These are phyloP conservation scores for Geodia barretti DNA, from an alignment of 37 sponge, comb jelly and placozoan species.

Conservation along the genomic window DNA sequence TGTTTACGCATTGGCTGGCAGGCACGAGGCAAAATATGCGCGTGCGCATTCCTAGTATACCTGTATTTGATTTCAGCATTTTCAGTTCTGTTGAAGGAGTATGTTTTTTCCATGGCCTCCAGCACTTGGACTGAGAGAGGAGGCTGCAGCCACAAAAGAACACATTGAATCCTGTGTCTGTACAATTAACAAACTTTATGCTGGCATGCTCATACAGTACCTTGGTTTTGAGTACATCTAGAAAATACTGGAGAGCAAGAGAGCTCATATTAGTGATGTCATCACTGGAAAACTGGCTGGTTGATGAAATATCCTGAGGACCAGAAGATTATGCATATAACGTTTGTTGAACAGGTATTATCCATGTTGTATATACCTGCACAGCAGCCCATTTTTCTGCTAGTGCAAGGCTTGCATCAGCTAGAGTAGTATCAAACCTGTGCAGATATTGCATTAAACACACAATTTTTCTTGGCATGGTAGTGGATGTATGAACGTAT, in stretches of 20 bases:
- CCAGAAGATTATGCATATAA: no score
- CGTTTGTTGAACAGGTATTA: no score
- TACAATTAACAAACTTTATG: no score
- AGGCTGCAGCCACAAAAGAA: constrained; percentile 35
- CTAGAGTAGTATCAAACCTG: constrained; percentile 63
- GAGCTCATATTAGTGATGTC: constrained; percentile 33
- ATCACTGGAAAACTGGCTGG: constrained; percentile 26
- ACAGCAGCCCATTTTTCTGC: constrained; percentile 68
- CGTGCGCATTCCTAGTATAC: no score
- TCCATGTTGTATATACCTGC: no score
- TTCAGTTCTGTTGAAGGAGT: constrained; percentile 33
- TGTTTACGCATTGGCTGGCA: no score
- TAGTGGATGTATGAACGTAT: no score
- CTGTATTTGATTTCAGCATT: constrained; percentile 73
- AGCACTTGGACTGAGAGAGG: constrained; percentile 45
- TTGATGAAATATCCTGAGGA: no score
- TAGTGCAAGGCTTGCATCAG: constrained; percentile 49
- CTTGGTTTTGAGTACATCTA: constrained; percentile 42
- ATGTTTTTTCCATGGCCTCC: constrained; percentile 60
- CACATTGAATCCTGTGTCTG: not conserved
- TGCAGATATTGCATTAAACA: no score
- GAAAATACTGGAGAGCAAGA: constrained; percentile 48
- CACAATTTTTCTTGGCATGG: no score
- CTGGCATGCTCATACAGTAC: constrained; percentile 14
- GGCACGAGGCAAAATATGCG: no score